Conservation (phyloP, 2,113 vertebrate species). For the Orcinus orca region DNA sequence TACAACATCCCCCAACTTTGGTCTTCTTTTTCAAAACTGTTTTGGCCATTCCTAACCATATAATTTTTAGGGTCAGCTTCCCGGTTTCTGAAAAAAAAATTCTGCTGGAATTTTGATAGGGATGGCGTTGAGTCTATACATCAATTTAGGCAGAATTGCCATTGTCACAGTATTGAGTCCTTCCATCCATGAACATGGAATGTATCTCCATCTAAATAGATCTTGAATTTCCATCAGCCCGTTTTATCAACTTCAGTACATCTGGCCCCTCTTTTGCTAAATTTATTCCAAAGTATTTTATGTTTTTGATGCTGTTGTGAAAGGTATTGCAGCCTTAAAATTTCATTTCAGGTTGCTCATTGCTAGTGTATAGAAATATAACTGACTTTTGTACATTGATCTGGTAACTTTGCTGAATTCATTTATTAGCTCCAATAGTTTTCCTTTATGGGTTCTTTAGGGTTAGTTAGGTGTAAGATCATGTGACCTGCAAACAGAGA, state of each 20-base stretch:
- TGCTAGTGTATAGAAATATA: background rate
- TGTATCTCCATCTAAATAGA: background rate
- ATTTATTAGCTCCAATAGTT: background rate
- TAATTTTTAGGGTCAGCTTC: background rate
- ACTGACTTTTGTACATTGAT: background rate
- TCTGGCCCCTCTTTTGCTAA: background rate
- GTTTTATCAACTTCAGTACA: no score
- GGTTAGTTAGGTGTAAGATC: no score
- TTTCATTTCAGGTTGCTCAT: background rate
- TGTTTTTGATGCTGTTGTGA: background rate
- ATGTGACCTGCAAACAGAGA: background rate
- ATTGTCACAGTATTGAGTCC: background rate
- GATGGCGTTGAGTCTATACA: no score
- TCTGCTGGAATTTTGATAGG: no score
- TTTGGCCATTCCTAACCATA: background rate
- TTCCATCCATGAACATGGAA: accelerated
- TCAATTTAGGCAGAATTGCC: background rate
- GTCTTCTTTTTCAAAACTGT: background rate
- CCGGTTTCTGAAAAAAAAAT: background rate
- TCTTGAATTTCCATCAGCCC: background rate
- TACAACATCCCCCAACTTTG: background rate
- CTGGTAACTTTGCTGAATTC: background rate
- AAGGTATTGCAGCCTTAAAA: background rate
- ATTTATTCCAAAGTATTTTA: background rate
- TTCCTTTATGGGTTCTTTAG: background rate